Evolutionary conservation across 2,888 invertebrate genomes (phyloP), one percentile per base, ranked within the genome.

Genomic region (Oligia strigilis): DNA sequence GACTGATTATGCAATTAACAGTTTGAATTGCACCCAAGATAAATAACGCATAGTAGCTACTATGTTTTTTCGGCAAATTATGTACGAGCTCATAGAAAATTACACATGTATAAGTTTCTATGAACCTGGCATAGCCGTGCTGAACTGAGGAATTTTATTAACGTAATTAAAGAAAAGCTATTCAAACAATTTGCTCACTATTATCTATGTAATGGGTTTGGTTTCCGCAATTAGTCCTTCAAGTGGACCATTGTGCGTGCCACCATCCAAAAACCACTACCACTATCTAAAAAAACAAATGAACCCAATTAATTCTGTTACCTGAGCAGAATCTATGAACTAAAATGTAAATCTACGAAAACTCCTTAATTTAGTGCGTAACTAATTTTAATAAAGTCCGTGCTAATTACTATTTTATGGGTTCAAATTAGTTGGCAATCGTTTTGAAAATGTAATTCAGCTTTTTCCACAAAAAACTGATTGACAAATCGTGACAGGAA

Each of bases 341-440:
- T 66, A 55, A 60, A 82, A 17, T 46, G 9, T 6, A 58, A 23
- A 58, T 11, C n/a, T n/a, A 60, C 23, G 3, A 58, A 58, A 55
- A 14, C 23, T 72, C 46, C 40, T 43, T 58, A 66, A 83, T 79
- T 79, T 64, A 67, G 62, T 52, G 14, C n/a, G 49, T 67, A 43
- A 72, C 40, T 73, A 77, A 83, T 46, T 82, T 72, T 64, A 75
- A 74, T 64, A 72, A 62, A 55, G 67, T 17, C 70, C 13, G 14
- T 46, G 29, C 36, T 83, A 80, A 72, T 80, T 84, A 72, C 46
- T 23, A 17, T 75, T 75, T 67, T 19, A 69, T 80, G 69, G 36
- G 72, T 14, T 36, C 80, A 84, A 83, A 82, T 79, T 84, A 17
- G 58, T 55, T 52, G 67, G 64, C 36, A 75, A 80, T 80, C 80